A percentile compares a stretch with the other conserved stretches of the same genome.
Conservation (phyloP, 2,113 vertebrate species). For the Sphaerodactylus townsendi region DNA sequence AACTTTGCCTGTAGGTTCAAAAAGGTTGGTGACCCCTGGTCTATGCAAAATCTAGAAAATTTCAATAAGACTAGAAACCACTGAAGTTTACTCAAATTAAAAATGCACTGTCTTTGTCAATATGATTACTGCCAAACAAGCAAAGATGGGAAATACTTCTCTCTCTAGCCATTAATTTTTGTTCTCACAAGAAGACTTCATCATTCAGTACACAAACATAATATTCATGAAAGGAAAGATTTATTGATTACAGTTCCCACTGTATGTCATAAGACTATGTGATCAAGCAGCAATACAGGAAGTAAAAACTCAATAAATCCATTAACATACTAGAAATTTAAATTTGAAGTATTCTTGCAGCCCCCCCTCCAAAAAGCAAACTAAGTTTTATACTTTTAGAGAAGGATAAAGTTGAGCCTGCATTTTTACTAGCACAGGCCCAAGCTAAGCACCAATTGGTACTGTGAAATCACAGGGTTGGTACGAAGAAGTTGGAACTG, state of each 20-base stretch:
- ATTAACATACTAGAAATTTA: slow-evolving; percentile 37
- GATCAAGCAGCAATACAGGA: slow-evolving; percentile 25
- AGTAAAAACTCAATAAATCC: slow-evolving; percentile 55
- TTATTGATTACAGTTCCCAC: slow-evolving; percentile 21
- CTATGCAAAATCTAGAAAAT: not conserved
- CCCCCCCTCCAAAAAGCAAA: slow-evolving; percentile 25
- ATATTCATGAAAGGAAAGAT: slow-evolving; percentile 32
- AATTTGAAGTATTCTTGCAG: slow-evolving; percentile 18
- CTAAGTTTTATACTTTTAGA: not conserved
- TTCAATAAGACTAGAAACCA: not conserved
- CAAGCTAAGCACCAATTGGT: no score
- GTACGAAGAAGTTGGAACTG: no score
- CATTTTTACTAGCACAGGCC: no score
- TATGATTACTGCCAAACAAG: slow-evolving; percentile 54
- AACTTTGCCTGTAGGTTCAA: no score
- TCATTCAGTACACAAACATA: slow-evolving; percentile 12
- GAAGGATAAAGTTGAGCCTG: no score
- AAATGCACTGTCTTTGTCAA: not conserved
- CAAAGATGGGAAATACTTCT: not conserved
- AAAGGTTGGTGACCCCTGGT: no score
- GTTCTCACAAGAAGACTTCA: not conserved
- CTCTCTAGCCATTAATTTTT: not conserved
- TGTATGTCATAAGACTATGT: rapidly evolving
- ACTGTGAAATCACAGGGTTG: no score
- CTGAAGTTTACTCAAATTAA: not conserved